These are phyloP conservation scores for Allolobophora icterica DNA, from an alignment of 2,888 invertebrate genomes.

Conservation along the genomic window DNA sequence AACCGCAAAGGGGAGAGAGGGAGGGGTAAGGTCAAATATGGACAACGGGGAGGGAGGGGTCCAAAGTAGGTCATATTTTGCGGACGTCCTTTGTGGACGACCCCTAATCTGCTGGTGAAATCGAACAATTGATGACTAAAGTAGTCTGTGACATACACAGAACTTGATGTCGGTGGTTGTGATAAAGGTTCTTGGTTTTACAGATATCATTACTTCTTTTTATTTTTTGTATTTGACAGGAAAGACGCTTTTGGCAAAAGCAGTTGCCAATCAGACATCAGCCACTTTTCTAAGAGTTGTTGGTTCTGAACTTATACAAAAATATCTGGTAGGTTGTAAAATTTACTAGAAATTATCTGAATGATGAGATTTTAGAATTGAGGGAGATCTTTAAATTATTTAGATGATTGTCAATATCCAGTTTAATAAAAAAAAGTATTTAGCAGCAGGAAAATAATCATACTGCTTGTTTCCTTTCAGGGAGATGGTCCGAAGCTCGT, in stretches of 20 bases:
- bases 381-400: neutral
- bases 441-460: neutral
- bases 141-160: no score
- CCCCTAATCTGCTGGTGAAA: no score
- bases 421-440: neutral
- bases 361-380: neutral
- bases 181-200: neutral
- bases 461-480: slow-evolving; percentile 62
- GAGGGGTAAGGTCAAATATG: no score
- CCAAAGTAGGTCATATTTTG: no score
- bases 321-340: slow-evolving; percentile 77
- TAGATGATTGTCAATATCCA: neutral
- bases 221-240: slow-evolving; percentile 53
- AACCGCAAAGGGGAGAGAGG: no score
- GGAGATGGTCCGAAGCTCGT: slow-evolving; percentile 99
- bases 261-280: slow-evolving; percentile 98
- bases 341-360: neutral
- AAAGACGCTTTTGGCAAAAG: slow-evolving; percentile 97
- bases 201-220: neutral
- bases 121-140: no score
- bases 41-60: no score
- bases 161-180: neutral
- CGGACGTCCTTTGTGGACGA: no score
- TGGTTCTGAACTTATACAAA: slow-evolving; percentile 98
- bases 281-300: slow-evolving; percentile 98